Evolutionary conservation across 2,113 vertebrate genomes (phyloP).

Genomic region (Pelusios castaneus): DNA sequence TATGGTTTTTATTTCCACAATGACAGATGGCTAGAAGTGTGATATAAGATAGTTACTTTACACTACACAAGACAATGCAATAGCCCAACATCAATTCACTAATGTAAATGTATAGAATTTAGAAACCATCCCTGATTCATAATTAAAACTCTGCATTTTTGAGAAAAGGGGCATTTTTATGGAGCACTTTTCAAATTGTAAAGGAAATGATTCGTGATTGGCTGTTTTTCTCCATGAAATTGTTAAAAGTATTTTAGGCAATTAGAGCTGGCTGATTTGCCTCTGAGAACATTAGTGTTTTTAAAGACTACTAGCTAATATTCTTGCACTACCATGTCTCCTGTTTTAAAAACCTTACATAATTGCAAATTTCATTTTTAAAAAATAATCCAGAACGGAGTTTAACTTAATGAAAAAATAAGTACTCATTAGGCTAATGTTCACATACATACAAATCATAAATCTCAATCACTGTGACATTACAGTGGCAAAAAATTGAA

Average conservation of each 20-base stretch:
- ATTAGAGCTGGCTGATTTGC: slow-evolving; percentile 60
- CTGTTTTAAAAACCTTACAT: slow-evolving; percentile 22
- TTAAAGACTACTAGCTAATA: slow-evolving; percentile 29
- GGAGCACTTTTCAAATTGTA: slow-evolving; percentile 57
- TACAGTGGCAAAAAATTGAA: slow-evolving; percentile 34
- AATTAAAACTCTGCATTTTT: slow-evolving; percentile 60
- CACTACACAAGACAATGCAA: slow-evolving; percentile 44
- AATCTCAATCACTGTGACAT: slow-evolving; percentile 42
- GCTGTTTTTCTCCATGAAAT: slow-evolving; percentile 44
- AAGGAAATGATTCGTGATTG: slow-evolving; percentile 53
- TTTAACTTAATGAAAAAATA: slow-evolving; percentile 15
- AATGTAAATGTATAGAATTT: slow-evolving; percentile 52
- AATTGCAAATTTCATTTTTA: slow-evolving; percentile 41
- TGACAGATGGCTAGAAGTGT: slow-evolving; percentile 6
- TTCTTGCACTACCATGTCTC: slow-evolving; percentile 2
- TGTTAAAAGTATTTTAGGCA: slow-evolving; percentile 55
- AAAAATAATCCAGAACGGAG: slow-evolving; percentile 8
- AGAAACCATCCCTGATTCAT: slow-evolving; percentile 56
- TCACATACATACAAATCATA: slow-evolving; percentile 30
- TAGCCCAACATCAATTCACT: slow-evolving; percentile 35
- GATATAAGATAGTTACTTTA: slow-evolving; percentile 33
- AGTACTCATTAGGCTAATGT: background rate
- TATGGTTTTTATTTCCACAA: slow-evolving; percentile 34
- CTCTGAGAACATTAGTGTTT: slow-evolving; percentile 5
- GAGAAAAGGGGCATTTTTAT: slow-evolving; percentile 55